Base-by-base conservation (phyloP, 2,113 vertebrate species). In the Malurus cyaneus region DNA sequence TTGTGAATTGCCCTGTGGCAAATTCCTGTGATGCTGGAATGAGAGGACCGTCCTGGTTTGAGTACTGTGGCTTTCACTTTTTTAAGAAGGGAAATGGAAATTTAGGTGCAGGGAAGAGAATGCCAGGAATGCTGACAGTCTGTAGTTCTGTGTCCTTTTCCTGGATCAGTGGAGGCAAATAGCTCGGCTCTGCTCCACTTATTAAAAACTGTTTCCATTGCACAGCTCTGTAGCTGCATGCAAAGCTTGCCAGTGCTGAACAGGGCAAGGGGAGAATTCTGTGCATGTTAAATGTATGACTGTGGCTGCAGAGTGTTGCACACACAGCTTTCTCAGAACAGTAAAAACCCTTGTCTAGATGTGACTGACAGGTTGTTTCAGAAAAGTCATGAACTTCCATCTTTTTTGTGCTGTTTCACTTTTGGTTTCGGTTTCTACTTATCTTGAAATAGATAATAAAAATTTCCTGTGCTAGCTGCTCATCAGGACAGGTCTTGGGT, bases 91-190 rank as follows among this genome's bases (percentile, higher is more conserved):
- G 54, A 67, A 92, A 71, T 53, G 34, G n/a, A 76, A 87, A 42
- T 92, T 93, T 61, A 86, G 88, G 89, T 88, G 19, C 29, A 65
- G 70, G 32, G 59, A 80, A 62, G 92, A 90, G 95, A 97, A 98
- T 97, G 94, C 83, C 46, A 95, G 88, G 97, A 98, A 97, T 97
- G 97, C n/a, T 29, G 87, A 60, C 76, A 85, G 46, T 88, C 88
- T 96, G 83, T 86, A 88, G 84, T 76, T 89, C 28, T 62, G n/a
- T 65, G 53, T 86, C 79, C 7, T 94, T 91, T 88, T 90, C 42
- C 41, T 91, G 86, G 86, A 96, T 34, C 49, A 90, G 44, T 72
- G 85, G 79, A 94, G 60, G 56, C 60, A 85, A 64, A 79, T 66
- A 49, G 52, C 62, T 84, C 1, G 0, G 34, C 78, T 92, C 41